phyloP scores from a whole-genome alignment of 2,113 vertebrate genomes.

The Chamaea fasciata region DNA sequence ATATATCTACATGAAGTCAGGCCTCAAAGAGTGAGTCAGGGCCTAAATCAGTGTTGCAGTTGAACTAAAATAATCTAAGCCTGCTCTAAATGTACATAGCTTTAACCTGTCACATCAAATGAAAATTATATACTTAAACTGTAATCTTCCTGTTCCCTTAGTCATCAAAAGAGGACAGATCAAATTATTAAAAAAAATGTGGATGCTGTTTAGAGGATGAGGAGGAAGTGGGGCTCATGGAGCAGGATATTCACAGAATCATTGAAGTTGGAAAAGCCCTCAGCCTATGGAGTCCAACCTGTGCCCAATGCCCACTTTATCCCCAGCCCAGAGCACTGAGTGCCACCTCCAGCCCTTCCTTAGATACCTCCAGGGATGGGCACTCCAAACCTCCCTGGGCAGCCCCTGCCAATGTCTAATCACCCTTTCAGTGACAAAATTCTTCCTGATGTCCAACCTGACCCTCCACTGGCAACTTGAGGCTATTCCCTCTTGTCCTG shows the following conservation, averaged over 20 bases:
- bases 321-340: neutral
- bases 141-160: constrained; percentile 43
- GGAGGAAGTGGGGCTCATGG: neutral
- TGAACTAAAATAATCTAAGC: constrained; percentile 32
- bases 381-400: neutral
- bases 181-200: neutral
- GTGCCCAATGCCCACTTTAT: accelerated
- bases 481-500: accelerated
- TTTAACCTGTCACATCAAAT: constrained; percentile 51
- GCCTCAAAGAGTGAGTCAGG: constrained; percentile 17
- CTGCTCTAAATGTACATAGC: constrained; percentile 4
- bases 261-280: neutral
- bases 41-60: neutral
- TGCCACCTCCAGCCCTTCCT: neutral
- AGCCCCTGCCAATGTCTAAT: accelerated
- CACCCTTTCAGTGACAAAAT: neutral
- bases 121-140: constrained; percentile 42
- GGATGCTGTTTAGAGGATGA: neutral
- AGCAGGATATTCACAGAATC: neutral
- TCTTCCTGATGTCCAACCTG: neutral
- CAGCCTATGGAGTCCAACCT: accelerated
- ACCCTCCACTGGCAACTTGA: neutral
- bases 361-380: neutral
- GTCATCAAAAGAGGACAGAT: neutral
- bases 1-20: neutral